phyloP scores from a whole-genome alignment of 2,888 invertebrate species.

The Epinotia demarniana region DNA sequence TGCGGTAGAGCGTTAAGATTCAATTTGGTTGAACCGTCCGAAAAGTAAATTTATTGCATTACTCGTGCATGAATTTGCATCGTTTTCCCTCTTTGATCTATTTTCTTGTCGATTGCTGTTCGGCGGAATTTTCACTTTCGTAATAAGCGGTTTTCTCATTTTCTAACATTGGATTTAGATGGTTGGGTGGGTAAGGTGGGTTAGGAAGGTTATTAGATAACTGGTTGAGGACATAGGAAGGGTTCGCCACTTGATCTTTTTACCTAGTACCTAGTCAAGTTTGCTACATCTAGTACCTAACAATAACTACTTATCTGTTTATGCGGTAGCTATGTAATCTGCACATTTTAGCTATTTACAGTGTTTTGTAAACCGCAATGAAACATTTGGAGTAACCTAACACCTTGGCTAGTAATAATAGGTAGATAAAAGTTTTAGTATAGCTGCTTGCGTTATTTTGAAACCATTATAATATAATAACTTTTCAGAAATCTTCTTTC shows the following conservation, averaged over 20 bases:
- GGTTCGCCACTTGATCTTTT: background rate
- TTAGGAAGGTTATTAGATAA: slow-evolving; percentile 25
- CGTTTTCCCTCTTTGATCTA: slow-evolving; percentile 70
- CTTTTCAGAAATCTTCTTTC: no score
- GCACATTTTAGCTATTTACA: no score
- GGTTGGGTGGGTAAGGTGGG: slow-evolving; percentile 35
- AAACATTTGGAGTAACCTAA: no score
- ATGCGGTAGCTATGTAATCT: no score
- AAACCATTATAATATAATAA: no score
- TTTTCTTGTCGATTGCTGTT: slow-evolving; percentile 57
- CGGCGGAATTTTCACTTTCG: slow-evolving; percentile 43
- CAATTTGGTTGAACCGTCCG: slow-evolving; percentile 73
- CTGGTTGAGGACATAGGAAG: background rate
- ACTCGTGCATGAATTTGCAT: slow-evolving; percentile 66
- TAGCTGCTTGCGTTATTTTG: no score
- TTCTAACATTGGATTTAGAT: slow-evolving; percentile 42
- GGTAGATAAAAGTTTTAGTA: no score
- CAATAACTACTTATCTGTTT: background rate
- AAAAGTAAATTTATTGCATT: slow-evolving; percentile 74
- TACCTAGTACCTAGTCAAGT: background rate
- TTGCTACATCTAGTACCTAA: background rate
- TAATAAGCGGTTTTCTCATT: slow-evolving; percentile 45
- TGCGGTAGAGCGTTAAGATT: slow-evolving; percentile 68
- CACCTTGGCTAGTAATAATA: no score
- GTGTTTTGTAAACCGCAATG: no score